Conservation (phyloP, 2,113 vertebrate species). For the Daphoenositta chrysoptera region DNA sequence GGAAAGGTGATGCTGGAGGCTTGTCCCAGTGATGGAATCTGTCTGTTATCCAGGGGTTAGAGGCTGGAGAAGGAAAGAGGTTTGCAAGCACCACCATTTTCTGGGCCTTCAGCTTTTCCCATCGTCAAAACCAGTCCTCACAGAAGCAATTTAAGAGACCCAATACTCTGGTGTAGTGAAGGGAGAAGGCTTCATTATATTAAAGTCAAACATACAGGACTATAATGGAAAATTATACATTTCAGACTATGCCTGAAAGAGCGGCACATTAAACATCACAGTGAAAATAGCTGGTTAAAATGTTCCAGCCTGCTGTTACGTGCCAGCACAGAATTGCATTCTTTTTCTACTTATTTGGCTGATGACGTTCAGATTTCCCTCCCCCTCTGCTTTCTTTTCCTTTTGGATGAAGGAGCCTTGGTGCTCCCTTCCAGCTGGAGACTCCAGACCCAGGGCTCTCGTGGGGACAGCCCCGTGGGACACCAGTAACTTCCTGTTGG, state of each 20-base stretch:
- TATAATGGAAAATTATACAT: constrained; percentile 71
- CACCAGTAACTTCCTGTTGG: neutral
- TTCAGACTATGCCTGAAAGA: constrained; percentile 50
- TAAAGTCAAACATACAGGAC: constrained; percentile 66
- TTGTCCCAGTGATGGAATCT: neutral
- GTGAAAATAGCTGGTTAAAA: constrained; percentile 63
- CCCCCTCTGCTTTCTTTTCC: neutral
- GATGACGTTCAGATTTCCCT: neutral
- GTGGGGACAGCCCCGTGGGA: accelerated
- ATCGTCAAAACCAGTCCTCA: neutral
- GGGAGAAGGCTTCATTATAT: constrained; percentile 66
- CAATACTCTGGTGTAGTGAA: constrained; percentile 58
- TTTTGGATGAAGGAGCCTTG: neutral
- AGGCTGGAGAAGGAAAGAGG: neutral
- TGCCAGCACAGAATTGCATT: constrained; percentile 22
- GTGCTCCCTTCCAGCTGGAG: neutral
- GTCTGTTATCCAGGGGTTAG: neutral
- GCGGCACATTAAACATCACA: constrained; percentile 29
- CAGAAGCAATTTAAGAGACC: constrained; percentile 29
- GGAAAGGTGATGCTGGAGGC: neutral
- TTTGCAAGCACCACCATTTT: neutral
- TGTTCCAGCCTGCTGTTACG: constrained; percentile 50
- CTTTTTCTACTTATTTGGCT: constrained; percentile 42
- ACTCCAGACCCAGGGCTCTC: neutral
- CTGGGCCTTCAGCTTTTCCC: constrained; percentile 24